A percentile compares a stretch with the other conserved stretches of the same genome.
These are phyloP conservation scores for Xiphorhynchus elegans DNA, from an alignment of 2,113 vertebrate genomes.

Conservation along the genomic window DNA sequence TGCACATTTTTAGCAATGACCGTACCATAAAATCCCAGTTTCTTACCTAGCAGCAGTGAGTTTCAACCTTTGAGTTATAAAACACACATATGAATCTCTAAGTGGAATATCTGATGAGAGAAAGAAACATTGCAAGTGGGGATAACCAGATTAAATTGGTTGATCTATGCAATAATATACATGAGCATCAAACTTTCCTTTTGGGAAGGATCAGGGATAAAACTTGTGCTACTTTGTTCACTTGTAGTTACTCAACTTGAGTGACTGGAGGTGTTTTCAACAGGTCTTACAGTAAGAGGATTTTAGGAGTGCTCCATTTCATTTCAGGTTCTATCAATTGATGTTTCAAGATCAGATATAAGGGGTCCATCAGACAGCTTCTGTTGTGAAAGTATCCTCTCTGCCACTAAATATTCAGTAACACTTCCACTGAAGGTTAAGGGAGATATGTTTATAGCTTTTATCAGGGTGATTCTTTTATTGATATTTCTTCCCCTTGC, in stretches of 20 bases:
- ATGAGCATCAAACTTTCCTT: rapidly evolving
- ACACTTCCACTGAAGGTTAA: background rate
- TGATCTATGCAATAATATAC: background rate
- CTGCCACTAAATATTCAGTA: background rate
- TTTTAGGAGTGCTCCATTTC: background rate
- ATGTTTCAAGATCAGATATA: background rate
- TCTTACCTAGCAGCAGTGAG: background rate
- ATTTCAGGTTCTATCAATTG: background rate
- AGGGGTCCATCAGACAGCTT: background rate
- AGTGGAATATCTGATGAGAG: background rate
- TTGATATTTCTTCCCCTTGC: background rate
- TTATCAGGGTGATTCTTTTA: background rate
- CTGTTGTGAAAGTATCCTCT: background rate
- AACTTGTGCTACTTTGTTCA: background rate
- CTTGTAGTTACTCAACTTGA: background rate
- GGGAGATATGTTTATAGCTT: background rate
- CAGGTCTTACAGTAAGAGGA: background rate
- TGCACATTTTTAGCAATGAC: background rate
- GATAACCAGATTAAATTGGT: background rate
- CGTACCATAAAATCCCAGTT: background rate
- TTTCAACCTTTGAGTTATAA: background rate
- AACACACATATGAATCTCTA: background rate
- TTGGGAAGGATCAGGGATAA: background rate
- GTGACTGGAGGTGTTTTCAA: background rate
- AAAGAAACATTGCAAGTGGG: background rate